Conservation (phyloP, 23 tunicate species). For the Trididemnum nubilum region DNA sequence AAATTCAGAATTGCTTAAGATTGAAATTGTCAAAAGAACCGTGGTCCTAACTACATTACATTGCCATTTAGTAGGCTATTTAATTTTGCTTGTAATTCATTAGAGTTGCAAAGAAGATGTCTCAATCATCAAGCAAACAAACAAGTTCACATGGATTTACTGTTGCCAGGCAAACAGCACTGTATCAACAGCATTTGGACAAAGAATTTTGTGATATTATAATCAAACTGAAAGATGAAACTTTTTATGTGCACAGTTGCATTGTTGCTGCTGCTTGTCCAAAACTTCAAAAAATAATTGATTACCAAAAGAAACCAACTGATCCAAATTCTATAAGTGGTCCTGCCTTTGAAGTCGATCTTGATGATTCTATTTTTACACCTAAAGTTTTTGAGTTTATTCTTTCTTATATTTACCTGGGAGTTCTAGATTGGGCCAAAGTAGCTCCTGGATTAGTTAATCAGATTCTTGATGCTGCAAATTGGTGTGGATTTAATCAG, state of each 20-base stretch:
- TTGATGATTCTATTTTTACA: slow-evolving; percentile 5
- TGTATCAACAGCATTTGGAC: slow-evolving; percentile 59
- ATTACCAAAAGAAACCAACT: slow-evolving; percentile 5
- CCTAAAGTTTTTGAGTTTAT: slow-evolving; percentile 39
- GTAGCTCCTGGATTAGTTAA: slow-evolving; percentile 22
- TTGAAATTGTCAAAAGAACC: too few relatives aligned
- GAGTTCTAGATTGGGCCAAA: slow-evolving; percentile 36
- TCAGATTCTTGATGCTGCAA: slow-evolving; percentile 29
- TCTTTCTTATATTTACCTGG: slow-evolving; percentile 49
- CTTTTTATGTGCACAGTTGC: slow-evolving; percentile 59
- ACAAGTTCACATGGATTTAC: slow-evolving; percentile 2
- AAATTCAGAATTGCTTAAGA: too few relatives aligned
- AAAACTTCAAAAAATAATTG: slow-evolving; percentile 45
- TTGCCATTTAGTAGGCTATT: too few relatives aligned
- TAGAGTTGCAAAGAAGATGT: too few relatives aligned
- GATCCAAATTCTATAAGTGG: neutral
- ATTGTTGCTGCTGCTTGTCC: slow-evolving; percentile 81
- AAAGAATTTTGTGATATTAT: slow-evolving; percentile 59
- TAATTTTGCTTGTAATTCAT: too few relatives aligned
- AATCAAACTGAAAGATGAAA: slow-evolving; percentile 44
- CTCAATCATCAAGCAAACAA: neutral
- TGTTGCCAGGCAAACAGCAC: slow-evolving; percentile 28
- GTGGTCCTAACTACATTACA: too few relatives aligned
- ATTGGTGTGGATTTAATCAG: slow-evolving; percentile 57
- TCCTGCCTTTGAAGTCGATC: neutral